Evolutionary conservation across 53 echinoderm and acorn worm species (phyloP).

Genomic region (Holothuria leucospilota): DNA sequence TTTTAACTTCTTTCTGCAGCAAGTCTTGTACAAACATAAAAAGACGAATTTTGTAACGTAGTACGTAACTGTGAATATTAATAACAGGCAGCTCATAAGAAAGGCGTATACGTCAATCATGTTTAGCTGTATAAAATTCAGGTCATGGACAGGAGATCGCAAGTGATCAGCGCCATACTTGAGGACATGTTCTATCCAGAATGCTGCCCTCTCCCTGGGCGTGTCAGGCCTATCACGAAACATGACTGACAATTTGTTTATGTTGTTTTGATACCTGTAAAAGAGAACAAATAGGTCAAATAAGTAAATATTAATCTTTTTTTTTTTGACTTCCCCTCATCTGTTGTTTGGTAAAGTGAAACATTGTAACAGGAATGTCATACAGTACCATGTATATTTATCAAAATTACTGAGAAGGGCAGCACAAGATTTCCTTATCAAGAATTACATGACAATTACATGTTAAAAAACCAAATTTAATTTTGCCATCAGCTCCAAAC

Average conservation of each 20-base stretch:
- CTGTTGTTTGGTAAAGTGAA: background rate
- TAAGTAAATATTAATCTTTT: too few relatives aligned
- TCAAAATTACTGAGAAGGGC: too few relatives aligned
- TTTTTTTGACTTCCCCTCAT: too few relatives aligned
- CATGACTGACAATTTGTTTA: slow-evolving; percentile 47
- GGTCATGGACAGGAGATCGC: slow-evolving; percentile 52
- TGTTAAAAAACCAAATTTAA: too few relatives aligned
- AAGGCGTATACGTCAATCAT: slow-evolving; percentile 61
- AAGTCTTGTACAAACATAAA: background rate
- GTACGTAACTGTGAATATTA: background rate
- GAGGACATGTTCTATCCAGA: slow-evolving; percentile 70
- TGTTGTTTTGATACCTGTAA: slow-evolving; percentile 59
- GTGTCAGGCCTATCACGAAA: slow-evolving; percentile 53
- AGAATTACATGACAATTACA: too few relatives aligned
- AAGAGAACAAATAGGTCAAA: background rate
- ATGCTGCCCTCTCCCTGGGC: slow-evolving; percentile 66
- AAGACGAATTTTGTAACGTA: slow-evolving; percentile 8
- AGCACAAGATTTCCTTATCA: too few relatives aligned
- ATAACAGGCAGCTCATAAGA: background rate
- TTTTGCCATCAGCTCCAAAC: too few relatives aligned
- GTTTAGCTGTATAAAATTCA: slow-evolving; percentile 67
- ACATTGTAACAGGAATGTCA: too few relatives aligned
- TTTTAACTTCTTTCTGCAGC: background rate
- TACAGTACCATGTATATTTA: too few relatives aligned
- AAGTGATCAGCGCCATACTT: slow-evolving; percentile 69